Evolutionary conservation across 1,140 invertebrate genomes (phyloP).

Genomic region (Drosophila ananassae): DNA sequence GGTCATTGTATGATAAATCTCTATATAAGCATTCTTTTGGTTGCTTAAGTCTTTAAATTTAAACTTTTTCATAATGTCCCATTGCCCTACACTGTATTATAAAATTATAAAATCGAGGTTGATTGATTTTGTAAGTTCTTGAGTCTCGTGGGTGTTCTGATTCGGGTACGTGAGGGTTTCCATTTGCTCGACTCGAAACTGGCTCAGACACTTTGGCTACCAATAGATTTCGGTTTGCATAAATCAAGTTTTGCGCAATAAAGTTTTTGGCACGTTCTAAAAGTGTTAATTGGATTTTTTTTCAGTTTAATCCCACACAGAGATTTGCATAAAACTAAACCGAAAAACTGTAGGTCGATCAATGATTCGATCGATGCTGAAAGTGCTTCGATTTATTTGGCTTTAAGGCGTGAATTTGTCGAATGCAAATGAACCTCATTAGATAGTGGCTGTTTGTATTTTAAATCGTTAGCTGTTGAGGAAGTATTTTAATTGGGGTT

Average conservation of each 20-base stretch:
- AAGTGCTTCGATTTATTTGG: conserved; percentile 35
- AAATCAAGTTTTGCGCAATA: conserved; percentile 71
- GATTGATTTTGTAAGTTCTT: conserved; percentile 61
- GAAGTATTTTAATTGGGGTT: not conserved
- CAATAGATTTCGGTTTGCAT: conserved; percentile 56
- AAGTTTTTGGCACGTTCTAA: conserved; percentile 63
- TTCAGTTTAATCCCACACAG: conserved; percentile 21
- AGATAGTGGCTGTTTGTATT: conserved; percentile 1
- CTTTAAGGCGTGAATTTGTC: conserved; percentile 7
- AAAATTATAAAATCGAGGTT: conserved; percentile 52
- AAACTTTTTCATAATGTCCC: not conserved
- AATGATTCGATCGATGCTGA: conserved; percentile 36
- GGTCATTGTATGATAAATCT: not conserved
- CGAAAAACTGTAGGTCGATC: conserved; percentile 35
- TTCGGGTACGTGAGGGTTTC: conserved; percentile 29
- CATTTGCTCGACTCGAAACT: conserved; percentile 23
- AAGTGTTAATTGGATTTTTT: conserved; percentile 63
- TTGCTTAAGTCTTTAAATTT: not conserved
- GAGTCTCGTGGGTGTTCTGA: conserved; percentile 55
- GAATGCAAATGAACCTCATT: conserved; percentile 42
- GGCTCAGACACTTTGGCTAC: conserved; percentile 56
- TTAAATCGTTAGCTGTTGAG: not conserved
- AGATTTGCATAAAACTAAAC: conserved; percentile 19
- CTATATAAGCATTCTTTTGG: too few relatives aligned
- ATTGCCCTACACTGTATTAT: not conserved